Percentiles rank a stretch among this genome's conserved stretches.
phyloP scores from a whole-genome alignment of 2,797 vertebrate genomes.

The Leptoclinus maculatus region DNA sequence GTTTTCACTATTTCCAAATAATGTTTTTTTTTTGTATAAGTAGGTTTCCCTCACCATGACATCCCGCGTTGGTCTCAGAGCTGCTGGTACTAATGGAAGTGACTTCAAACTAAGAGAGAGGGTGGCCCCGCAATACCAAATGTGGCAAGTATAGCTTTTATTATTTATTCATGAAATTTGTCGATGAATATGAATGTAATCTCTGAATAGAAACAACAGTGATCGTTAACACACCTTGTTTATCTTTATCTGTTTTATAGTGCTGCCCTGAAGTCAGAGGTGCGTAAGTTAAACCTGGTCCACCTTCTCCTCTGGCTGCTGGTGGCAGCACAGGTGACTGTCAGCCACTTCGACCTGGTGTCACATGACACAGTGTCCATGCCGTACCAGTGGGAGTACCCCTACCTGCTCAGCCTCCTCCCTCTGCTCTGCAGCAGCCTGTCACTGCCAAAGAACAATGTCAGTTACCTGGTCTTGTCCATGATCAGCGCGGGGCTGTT shows the following conservation, averaged over 20 bases:
- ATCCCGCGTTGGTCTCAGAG: conserved; percentile 88
- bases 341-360: conserved; percentile 90
- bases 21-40: conserved; percentile 9
- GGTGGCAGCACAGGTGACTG: conserved; percentile 89
- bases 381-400: conserved; percentile 98
- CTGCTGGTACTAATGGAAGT: conserved; percentile 88
- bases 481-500: conserved; percentile 98
- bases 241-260: conserved; percentile 54
- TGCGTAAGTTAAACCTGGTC: conserved; percentile 92
- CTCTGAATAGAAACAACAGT: background rate
- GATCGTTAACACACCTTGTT: background rate
- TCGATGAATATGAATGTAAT: background rate
- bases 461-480: conserved; percentile 97
- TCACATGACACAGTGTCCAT: conserved; percentile 92
- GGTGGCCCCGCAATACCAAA: conserved; percentile 90
- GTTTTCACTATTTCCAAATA: background rate
- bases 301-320: conserved; percentile 93
- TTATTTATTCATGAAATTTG: background rate
- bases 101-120: conserved; percentile 89
- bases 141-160: conserved; percentile 83
- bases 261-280: conserved; percentile 87
- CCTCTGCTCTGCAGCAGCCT: conserved; percentile 91
- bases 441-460: conserved; percentile 96
- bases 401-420: conserved; percentile 92
- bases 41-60: conserved; percentile 85